Base-by-base conservation (phyloP, 2,797 vertebrate genomes). In the Lagothrix lagotricha region DNA sequence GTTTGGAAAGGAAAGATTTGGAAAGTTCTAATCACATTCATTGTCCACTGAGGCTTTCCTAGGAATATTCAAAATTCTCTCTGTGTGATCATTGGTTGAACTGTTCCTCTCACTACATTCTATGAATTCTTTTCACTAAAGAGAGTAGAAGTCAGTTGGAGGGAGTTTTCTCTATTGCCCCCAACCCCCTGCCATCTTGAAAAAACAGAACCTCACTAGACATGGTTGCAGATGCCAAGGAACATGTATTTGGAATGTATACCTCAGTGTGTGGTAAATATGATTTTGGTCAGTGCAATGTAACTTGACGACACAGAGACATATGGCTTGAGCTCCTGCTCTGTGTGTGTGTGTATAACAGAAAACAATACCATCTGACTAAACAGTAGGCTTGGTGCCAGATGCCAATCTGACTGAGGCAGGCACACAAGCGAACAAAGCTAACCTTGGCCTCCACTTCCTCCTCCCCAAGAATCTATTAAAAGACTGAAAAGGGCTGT, bases 391-490 rank as follows among this genome's bases (percentile, higher is more conserved):
- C 90, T 91, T 36, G 28, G 57, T 46, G 92, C 95, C 97, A 98
- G 94, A 88, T 94, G 96, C 88, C 97, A 95, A 36, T 94, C 81
- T 75, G 75, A 88, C 76, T 90, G 77, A 97, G 58, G 61, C 48
- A 92, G 77, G 90, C 85, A 84, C 57, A 89, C 73, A 79, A 93
- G 39, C 0, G 41, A 96, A 92, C 92, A 82, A 84, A 97, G 79
- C 90, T 94, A 96, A 94, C 83, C 73, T 96, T 96, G 88, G 80
- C 75, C 90, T 97, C 57, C 88, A 87, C 48, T 96, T 97, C 96
- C 97, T 97, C 94, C 83, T 93, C 96, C 88, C 36, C 72, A 90
- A 82, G 90, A 96, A 93, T 89, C 97, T 98, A 94, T 97, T 93
- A 97, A 97, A 97, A 97, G 96, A 86, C 84, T 88, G 85, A 92